Base-by-base conservation (phyloP, 1,140 invertebrate species). In the Ephestia elutella region DNA sequence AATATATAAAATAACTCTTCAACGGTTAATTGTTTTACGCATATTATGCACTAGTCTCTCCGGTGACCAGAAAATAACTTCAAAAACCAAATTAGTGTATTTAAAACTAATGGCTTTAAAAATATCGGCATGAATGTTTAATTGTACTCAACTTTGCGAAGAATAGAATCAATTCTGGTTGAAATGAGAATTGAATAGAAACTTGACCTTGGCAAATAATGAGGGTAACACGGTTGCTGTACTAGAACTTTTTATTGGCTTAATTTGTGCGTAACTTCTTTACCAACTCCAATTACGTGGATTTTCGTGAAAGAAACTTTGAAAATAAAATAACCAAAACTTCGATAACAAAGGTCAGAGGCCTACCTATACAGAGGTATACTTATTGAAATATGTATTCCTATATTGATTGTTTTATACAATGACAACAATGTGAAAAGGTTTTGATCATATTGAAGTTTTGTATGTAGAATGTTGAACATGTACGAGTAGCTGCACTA, bases 241-340 rank as follows among this genome's bases (percentile, higher is more conserved):
- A 44, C 38, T 44, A 15, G 15, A 44, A 44, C 38, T 44, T 44
- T 44, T 44, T 44, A 44, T 44, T 44, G 38, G 38, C 38, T 44
- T 44, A 44, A 44, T 44, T 44, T 44, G 38, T 44, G 38, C 38
- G 38, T 44, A 44, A 44, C 15, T 44, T 44, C 38, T 44, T 44
- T 44, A 44, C 38, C 10, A 44, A 44, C 13, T 44, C 38, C 38
- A 44, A 44, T 44, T 28, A 48, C 28, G 25, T 48, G 55, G 25
- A 61, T 61, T 56, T 53, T 35, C 30, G 28, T 13, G 49, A 49
- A 61, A 56, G 13, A 56, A 49, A 15, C 20, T 48, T 20, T 49
- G 56, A 59, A 59, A 59, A 59, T 63, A 59, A 54, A 63, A 56
- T 48, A 56, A 28, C 30, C 48, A 10, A 15, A 51, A 25, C 15